Conservation (phyloP, 2,113 vertebrate species). For the Gila orcuttii region DNA sequence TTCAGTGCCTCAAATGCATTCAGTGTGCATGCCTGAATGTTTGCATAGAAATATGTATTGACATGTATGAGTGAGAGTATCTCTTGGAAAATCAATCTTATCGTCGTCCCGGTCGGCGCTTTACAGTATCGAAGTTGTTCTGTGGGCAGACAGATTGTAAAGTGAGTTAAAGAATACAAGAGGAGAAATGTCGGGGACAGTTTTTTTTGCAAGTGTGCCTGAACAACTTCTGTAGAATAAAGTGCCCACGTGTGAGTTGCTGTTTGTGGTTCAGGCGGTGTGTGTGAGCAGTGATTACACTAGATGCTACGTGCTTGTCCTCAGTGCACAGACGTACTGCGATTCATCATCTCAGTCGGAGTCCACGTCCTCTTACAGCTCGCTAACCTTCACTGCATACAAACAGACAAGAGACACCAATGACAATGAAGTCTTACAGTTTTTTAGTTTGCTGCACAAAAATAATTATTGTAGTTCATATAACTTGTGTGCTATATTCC, state of each 20-base stretch:
- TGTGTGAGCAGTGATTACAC: conserved; percentile 4
- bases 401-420: conserved; percentile 18
- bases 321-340: not conserved
- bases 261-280: not conserved
- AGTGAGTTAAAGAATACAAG: not conserved
- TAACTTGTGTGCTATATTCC: not conserved
- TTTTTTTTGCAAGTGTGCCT: not conserved
- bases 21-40: conserved; percentile 9
- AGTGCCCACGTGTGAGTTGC: not conserved
- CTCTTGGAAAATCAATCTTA: not conserved
- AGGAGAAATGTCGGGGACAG: not conserved
- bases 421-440: not conserved
- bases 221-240: not conserved
- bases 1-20: not conserved
- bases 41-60: not conserved
- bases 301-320: not conserved
- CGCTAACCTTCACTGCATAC: conserved; percentile 65
- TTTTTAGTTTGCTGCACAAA: not conserved
- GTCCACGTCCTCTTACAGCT: conserved; percentile 60
- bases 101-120: not conserved
- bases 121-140: not conserved
- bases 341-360: not conserved
- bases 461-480: too few species aligned
- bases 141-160: not conserved
- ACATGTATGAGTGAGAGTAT: not conserved